Base-by-base conservation (phyloP, 1,140 invertebrate genomes). In the Bombus breviceps region DNA sequence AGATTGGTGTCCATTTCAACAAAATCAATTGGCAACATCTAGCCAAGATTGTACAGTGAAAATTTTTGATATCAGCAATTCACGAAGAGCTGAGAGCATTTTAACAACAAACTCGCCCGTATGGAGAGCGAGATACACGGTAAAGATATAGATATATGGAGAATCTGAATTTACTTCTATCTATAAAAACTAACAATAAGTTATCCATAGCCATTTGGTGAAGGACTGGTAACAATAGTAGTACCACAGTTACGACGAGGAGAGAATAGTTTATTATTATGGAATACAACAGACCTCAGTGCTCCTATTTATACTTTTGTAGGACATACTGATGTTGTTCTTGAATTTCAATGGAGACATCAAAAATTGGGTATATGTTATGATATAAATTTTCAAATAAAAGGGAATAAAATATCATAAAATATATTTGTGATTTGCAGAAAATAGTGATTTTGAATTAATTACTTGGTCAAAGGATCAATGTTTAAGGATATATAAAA, bases 391-490 rank as follows among this genome's bases (percentile, higher is more conserved):
- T 59, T 62, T n/a, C 57, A 62, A 71, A 32, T 53, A 12, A 25
- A 57, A 41, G 10, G 12, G 10, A 25, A 43, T 10, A 57, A 43
- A 39, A 57, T n/a, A 66, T 79, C 75, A 68, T 18, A 34, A 84
- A 89, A 57, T 83, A 32, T 83, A 59, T 73, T 73, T 28, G 64
- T 83, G 78, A 84, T 90, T 91, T 93, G 28, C 83, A 96, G 96
- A 96, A 94, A 96, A 93, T 91, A 95, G 89, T 72, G 97, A 98
- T 90, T 97, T 97, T 94, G 98, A 99, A 93, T 93, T 99, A n/a
- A 97, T 99, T 0, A 99, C 98, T 1, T 99, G 98, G 98, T 98
- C 98, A 0, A 97, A 98, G 93, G 98, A 99, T 96, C 98, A 99
- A 90, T 98, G 97, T 75, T 95, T 99, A 37, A 95, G 99, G 79